Conservation (phyloP, 2,113 vertebrate species). For the Malurus cyaneus region DNA sequence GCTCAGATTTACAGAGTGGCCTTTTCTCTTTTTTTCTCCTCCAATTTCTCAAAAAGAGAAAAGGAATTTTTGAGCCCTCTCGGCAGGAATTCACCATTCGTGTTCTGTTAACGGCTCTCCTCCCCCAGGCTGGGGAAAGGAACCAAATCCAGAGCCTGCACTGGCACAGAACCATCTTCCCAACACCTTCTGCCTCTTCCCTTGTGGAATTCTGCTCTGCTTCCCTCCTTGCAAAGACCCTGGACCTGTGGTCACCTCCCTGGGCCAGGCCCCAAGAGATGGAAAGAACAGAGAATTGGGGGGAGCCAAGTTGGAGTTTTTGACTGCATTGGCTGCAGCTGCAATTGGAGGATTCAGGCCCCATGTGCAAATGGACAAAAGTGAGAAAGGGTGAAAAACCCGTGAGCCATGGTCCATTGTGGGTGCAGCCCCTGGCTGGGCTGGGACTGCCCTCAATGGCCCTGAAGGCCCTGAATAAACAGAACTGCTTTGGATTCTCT, state of each 20-base stretch:
- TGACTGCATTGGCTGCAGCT: no score
- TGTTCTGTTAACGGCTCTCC: background rate
- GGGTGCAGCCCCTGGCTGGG: no score
- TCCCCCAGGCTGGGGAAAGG: background rate
- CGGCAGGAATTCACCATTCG: background rate
- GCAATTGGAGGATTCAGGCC: no score
- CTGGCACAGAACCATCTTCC: background rate
- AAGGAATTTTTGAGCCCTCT: background rate
- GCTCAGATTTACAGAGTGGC: background rate
- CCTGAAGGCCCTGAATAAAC: no score
- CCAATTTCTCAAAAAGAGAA: background rate
- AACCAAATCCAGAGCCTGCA: background rate
- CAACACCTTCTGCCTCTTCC: background rate
- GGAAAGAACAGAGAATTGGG: no score
- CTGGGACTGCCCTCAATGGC: no score
- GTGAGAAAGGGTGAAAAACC: no score
- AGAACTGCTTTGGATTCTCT: no score
- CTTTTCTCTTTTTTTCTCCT: background rate
- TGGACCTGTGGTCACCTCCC: accelerated
- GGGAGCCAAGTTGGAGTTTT: no score
- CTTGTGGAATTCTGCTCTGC: background rate
- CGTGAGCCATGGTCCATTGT: no score
- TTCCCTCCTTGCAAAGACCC: background rate
- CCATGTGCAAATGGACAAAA: no score
- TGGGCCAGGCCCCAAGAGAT: no score